Conservation (phyloP, 1,140 invertebrate genomes). For the Aphidius ervi region DNA sequence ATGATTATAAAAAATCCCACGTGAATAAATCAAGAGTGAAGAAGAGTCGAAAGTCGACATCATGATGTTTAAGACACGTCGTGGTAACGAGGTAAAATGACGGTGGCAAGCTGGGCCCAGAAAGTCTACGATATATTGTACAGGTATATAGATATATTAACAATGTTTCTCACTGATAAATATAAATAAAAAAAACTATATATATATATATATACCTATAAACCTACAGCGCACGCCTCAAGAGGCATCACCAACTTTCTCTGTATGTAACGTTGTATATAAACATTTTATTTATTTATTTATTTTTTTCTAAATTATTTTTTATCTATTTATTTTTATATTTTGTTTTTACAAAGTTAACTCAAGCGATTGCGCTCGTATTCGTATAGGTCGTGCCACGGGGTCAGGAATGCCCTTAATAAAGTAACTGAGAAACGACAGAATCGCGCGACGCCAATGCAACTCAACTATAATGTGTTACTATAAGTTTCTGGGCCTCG, state of each 20-base stretch:
- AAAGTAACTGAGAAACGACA: slow-evolving; percentile 34
- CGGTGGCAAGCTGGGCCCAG: slow-evolving; percentile 3
- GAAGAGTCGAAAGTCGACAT: slow-evolving; percentile 17
- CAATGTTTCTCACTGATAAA: slow-evolving; percentile 9
- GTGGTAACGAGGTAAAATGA: slow-evolving; percentile 17
- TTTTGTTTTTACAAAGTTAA: too few relatives aligned
- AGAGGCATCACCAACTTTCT: slow-evolving; percentile 38
- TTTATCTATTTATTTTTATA: not conserved
- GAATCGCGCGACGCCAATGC: slow-evolving; percentile 14
- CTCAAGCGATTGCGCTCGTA: slow-evolving; percentile 12
- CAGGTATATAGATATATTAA: too few relatives aligned
- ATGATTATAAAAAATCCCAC: not conserved
- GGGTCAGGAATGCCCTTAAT: slow-evolving; percentile 47
- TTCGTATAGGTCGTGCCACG: slow-evolving; percentile 37
- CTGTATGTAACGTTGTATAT: slow-evolving; percentile 28
- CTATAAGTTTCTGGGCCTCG: too few relatives aligned
- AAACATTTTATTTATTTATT: slow-evolving; percentile 13
- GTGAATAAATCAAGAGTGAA: slow-evolving; percentile 16
- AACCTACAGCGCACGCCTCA: not conserved
- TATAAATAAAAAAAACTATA: slow-evolving; percentile 15
- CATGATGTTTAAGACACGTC: too few relatives aligned
- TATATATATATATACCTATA: not conserved
- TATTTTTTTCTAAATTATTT: slow-evolving; percentile 31
- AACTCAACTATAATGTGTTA: too few relatives aligned
- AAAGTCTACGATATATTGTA: too few relatives aligned